Evolutionary conservation across 30 jellyfish, hydroid and myxozoan genomes (phyloP).

Genomic region (Aurelia sp.): DNA sequence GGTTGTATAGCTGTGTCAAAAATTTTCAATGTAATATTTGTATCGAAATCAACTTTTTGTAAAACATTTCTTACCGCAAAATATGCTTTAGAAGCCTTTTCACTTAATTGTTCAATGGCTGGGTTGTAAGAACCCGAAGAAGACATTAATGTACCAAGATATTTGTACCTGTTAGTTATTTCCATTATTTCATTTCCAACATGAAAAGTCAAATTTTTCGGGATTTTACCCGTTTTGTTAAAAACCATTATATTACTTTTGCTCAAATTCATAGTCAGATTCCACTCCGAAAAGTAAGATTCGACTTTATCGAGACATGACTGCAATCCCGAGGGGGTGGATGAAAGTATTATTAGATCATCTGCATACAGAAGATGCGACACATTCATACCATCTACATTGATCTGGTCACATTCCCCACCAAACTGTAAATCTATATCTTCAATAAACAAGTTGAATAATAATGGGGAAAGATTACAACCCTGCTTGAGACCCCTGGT

Average conservation of each 20-base stretch:
- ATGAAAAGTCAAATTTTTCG: not conserved
- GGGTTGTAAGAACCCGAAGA: not conserved
- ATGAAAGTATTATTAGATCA: not conserved
- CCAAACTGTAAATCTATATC: not conserved
- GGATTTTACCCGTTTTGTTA: constrained; percentile 23
- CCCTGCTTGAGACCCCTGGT: constrained; percentile 21
- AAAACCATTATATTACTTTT: constrained; percentile 1
- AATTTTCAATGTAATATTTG: too few relatives aligned
- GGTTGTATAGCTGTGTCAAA: too few relatives aligned
- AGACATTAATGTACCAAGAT: constrained; percentile 22
- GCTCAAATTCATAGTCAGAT: not conserved
- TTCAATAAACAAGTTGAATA: not conserved
- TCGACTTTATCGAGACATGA: not conserved
- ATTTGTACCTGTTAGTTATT: not conserved
- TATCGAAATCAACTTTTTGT: too few relatives aligned
- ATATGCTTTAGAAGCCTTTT: too few relatives aligned
- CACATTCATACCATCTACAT: not conserved
- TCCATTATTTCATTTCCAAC: not conserved
- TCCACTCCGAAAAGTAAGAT: not conserved
- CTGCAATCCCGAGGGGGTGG: constrained; percentile 6
- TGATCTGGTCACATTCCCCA: constrained; percentile 2
- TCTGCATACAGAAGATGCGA: not conserved
- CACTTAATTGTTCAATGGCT: too few relatives aligned
- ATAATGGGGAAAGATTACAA: constrained; percentile 6
- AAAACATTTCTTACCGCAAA: too few relatives aligned